A percentile compares a stretch with the other conserved stretches of the same genome.
Evolutionary conservation across 2,888 invertebrate genomes (phyloP).

Genomic region (Caenorhabditis wallacei): DNA sequence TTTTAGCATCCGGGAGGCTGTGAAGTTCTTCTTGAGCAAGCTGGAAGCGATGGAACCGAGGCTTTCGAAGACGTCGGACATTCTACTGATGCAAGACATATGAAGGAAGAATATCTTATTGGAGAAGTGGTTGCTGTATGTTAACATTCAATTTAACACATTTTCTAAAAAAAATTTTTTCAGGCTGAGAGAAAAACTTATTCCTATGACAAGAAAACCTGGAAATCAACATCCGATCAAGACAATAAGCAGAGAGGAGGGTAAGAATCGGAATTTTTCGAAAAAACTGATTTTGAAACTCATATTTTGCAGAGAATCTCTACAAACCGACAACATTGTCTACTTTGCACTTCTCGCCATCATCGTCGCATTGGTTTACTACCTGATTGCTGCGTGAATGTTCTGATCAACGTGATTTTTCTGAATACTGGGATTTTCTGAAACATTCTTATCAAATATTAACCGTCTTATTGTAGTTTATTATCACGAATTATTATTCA

Average conservation of each 20-base stretch:
- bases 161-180: constrained; percentile 33
- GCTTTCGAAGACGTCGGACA: constrained; percentile 83
- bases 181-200: constrained; percentile 78
- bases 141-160: neutral
- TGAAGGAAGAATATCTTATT: constrained; percentile 81
- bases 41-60: constrained; percentile 82
- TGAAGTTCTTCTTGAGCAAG: constrained; percentile 83
- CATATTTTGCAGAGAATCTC: constrained; percentile 34
- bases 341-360: constrained; percentile 74
- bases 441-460: constrained; percentile 2
- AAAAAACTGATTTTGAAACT: neutral
- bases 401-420: constrained; percentile 16
- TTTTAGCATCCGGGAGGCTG: constrained; percentile 83
- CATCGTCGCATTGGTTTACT: constrained; percentile 79
- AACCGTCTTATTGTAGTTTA: constrained; percentile 17
- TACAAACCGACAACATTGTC: constrained; percentile 55
- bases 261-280: constrained; percentile 14
- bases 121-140: constrained; percentile 77
- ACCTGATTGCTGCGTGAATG: constrained; percentile 65
- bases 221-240: constrained; percentile 50
- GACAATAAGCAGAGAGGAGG: constrained; percentile 71
- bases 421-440: constrained; percentile 14
- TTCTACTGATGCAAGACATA: constrained; percentile 82
- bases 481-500: neutral
- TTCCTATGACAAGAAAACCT: constrained; percentile 80